phyloP scores from a whole-genome alignment of 2,888 invertebrate species.

The Hedychridium roseum region DNA sequence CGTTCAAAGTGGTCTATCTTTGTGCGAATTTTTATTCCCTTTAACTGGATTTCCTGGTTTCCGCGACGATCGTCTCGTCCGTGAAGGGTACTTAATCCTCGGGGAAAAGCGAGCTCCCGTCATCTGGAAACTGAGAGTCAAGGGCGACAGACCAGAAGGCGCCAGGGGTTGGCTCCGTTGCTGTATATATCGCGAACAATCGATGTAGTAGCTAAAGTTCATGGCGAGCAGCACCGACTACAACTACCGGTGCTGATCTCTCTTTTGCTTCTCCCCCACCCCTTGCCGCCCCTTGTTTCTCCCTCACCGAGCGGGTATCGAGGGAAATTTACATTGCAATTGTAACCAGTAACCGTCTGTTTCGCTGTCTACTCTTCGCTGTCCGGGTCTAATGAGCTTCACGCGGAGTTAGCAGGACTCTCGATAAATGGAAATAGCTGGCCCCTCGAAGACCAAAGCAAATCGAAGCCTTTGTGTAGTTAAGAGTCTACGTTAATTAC shows the following conservation, averaged over 20 bases:
- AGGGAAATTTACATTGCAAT: background rate
- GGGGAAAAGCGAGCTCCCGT: conserved; percentile 20
- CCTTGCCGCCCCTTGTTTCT: conserved; percentile 16
- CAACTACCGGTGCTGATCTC: background rate
- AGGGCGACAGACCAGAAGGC: conserved; percentile 58
- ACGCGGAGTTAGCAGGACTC: too few relatives aligned
- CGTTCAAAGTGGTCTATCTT: conserved; percentile 6
- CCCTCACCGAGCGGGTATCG: conserved; percentile 14
- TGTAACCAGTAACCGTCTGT: too few relatives aligned
- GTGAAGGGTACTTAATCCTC: too few relatives aligned
- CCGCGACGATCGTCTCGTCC: too few relatives aligned
- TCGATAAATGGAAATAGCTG: too few relatives aligned
- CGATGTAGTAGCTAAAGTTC: conserved; percentile 60
- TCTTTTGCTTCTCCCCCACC: conserved; percentile 1
- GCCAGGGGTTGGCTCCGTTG: conserved; percentile 49
- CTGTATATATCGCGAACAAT: conserved; percentile 54
- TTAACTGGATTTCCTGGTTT: background rate
- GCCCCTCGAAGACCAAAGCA: too few relatives aligned
- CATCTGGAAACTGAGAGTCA: conserved; percentile 49
- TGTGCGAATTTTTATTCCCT: background rate
- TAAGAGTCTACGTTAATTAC: too few relatives aligned
- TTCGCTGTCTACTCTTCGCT: too few relatives aligned
- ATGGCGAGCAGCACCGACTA: conserved; percentile 52
- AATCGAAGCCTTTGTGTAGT: too few relatives aligned
- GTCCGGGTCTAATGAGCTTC: too few relatives aligned